Conservation (phyloP, 1,140 invertebrate genomes). For the Pseudomyrmex dendroicus region DNA sequence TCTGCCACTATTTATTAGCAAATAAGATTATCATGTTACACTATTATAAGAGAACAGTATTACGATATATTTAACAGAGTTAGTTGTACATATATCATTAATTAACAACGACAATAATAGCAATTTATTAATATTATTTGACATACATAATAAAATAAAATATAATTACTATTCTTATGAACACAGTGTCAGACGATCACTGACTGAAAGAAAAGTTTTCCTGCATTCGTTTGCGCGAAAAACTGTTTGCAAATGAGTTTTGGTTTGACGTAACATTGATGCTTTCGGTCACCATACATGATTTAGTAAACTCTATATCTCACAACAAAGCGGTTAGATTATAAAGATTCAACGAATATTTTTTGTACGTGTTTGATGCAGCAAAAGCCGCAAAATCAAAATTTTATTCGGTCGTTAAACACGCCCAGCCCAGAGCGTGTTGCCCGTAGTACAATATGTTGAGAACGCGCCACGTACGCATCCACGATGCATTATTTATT, state of each 20-base stretch:
- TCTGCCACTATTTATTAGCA: neutral
- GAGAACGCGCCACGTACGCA: constrained; percentile 20
- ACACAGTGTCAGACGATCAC: no score
- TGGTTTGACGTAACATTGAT: neutral
- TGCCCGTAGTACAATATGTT: constrained; percentile 22
- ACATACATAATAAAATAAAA: no score
- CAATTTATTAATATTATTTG: no score
- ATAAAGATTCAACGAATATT: constrained; percentile 35
- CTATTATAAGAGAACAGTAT: neutral
- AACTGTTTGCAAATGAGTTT: neutral
- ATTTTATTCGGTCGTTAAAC: constrained; percentile 57
- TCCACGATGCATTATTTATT: constrained; percentile 43
- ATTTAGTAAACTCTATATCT: constrained; percentile 3
- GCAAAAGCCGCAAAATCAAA: constrained; percentile 53
- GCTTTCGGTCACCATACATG: neutral
- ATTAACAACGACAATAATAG: neutral
- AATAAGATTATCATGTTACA: neutral
- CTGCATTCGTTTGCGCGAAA: no score
- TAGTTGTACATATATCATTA: neutral
- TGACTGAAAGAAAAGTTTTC: no score
- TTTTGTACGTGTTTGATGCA: neutral
- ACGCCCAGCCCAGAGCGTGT: neutral
- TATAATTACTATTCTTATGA: no score
- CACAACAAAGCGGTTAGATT: constrained; percentile 23
- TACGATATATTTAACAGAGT: neutral